phyloP scores from a whole-genome alignment of 2,797 vertebrate genomes.

The Phyllotis vaccarum region DNA sequence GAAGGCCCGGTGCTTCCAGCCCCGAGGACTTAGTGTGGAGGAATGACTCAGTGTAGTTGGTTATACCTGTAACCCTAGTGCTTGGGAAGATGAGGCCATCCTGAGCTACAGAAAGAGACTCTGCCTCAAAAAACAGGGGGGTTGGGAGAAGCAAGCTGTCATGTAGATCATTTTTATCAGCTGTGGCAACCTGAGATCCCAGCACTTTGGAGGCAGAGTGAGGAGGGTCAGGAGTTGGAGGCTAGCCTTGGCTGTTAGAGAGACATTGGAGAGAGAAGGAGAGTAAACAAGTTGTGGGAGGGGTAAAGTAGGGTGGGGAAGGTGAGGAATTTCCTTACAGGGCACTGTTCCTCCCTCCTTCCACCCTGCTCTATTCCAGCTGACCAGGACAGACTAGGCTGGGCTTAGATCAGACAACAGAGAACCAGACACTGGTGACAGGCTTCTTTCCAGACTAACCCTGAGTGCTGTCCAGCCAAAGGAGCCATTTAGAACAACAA shows the following conservation, averaged over 20 bases:
- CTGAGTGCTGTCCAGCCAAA: conserved; percentile 76
- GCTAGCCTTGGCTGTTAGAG: not conserved
- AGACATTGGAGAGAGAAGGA: not conserved
- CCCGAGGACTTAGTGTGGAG: not conserved
- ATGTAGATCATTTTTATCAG: not conserved
- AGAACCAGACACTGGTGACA: conserved; percentile 28
- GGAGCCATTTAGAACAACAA: conserved; percentile 73
- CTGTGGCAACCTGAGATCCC: not conserved
- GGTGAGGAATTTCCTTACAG: conserved; percentile 89
- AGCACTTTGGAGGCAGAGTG: not conserved
- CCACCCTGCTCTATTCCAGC: conserved; percentile 76
- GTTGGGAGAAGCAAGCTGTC: no score
- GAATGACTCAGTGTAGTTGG: not conserved
- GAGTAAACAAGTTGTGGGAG: not conserved
- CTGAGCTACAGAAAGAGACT: not conserved
- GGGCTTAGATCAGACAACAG: conserved; percentile 42
- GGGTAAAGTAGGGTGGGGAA: not conserved
- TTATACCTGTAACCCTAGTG: not conserved
- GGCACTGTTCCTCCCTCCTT: conserved; percentile 84
- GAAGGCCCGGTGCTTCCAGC: not conserved
- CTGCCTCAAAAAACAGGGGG: not conserved
- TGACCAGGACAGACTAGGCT: conserved; percentile 64
- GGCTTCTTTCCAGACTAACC: conserved; percentile 53
- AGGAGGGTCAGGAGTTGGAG: not conserved
- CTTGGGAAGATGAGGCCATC: not conserved